Evolutionary conservation across 2,888 invertebrate species (phyloP).

Genomic region (Orthonevra nobilis): DNA sequence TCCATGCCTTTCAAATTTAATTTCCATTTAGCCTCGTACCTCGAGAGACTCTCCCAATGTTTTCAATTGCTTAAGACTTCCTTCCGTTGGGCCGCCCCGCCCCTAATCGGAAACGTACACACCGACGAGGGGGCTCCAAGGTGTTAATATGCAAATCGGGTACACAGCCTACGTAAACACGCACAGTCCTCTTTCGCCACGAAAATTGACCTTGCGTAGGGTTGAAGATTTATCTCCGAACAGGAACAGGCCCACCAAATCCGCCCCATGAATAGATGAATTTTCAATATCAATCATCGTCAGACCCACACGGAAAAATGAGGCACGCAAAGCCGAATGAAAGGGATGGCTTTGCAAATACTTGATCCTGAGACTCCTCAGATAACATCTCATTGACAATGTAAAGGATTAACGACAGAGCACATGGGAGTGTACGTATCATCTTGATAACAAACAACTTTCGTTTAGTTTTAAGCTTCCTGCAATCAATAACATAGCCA

Average conservation of each 20-base stretch:
- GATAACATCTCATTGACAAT: constrained; percentile 6
- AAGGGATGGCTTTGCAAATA: constrained; percentile 28
- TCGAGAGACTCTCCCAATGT: background rate
- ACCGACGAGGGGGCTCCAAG: constrained; percentile 9
- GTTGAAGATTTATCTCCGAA: constrained; percentile 18
- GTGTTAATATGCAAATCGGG: constrained; percentile 62
- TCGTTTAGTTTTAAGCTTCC: constrained; percentile 1
- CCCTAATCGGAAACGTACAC: background rate
- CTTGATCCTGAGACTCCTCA: constrained; percentile 9
- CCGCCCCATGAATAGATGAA: constrained; percentile 20
- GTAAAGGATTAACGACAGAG: constrained; percentile 29
- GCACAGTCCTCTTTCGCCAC: background rate
- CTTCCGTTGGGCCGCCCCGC: background rate
- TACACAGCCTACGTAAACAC: background rate
- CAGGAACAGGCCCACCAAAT: constrained; percentile 29
- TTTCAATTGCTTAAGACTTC: background rate
- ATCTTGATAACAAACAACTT: constrained; percentile 42
- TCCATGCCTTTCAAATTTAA: constrained; percentile 51
- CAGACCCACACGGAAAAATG: constrained; percentile 38
- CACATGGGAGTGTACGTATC: too few species aligned
- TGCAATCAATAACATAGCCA: too few species aligned
- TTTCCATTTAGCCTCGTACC: constrained; percentile 52
- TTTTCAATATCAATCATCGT: constrained; percentile 60
- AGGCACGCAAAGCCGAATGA: too few species aligned
- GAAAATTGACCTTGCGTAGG: constrained; percentile 21